A percentile compares a stretch with the other conserved stretches of the same genome.
Evolutionary conservation across 2,113 vertebrate genomes (phyloP).

Genomic region (Chrysemys picta): DNA sequence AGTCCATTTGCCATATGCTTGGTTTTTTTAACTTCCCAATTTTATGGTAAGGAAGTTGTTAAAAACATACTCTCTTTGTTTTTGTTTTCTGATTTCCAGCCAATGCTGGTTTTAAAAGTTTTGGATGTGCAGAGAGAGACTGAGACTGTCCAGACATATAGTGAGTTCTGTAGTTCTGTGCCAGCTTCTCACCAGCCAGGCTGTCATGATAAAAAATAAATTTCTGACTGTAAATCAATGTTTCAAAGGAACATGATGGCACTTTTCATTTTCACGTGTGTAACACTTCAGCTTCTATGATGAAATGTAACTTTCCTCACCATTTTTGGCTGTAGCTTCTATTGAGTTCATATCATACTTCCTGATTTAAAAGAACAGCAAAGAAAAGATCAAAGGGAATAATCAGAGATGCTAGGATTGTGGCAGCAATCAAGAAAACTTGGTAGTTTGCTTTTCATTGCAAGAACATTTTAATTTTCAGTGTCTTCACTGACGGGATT

Average conservation of each 20-base stretch:
- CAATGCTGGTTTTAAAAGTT: conserved; percentile 8
- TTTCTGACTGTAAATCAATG: not conserved
- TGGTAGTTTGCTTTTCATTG: not conserved
- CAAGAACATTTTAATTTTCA: not conserved
- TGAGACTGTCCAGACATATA: not conserved
- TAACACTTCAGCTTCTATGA: not conserved
- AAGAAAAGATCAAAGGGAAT: conserved; percentile 2
- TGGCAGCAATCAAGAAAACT: not conserved
- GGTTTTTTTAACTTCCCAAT: not conserved
- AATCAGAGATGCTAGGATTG: not conserved
- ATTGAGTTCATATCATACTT: not conserved
- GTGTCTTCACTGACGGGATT: not conserved
- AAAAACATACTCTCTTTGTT: not conserved
- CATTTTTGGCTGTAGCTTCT: not conserved
- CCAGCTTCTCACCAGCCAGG: conserved; percentile 5
- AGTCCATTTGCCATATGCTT: not conserved
- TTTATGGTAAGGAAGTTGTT: not conserved
- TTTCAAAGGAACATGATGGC: not conserved
- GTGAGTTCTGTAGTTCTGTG: not conserved
- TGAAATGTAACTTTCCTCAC: not conserved
- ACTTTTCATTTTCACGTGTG: not conserved
- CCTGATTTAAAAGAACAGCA: not conserved
- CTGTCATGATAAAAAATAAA: conserved; percentile 3
- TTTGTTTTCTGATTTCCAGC: not conserved
- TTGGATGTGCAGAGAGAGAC: not conserved